Percentiles rank a stretch among this genome's conserved stretches.
Conservation (phyloP, 2,797 vertebrate species). For the Rhinichthys osculus region DNA sequence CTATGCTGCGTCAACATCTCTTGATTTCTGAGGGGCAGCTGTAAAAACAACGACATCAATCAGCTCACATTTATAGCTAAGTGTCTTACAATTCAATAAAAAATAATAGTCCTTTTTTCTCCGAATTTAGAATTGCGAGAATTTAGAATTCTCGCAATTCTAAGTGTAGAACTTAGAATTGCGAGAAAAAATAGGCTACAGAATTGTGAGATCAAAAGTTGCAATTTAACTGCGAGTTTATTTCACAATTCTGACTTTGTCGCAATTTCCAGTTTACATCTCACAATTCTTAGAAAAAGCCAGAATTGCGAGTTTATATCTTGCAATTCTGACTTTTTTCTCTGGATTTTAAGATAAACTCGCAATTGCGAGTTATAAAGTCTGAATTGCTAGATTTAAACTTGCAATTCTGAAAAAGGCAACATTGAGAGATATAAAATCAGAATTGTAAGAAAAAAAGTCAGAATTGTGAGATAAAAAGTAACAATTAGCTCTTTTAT, state of each 20-base stretch:
- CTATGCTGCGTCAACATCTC: not conserved
- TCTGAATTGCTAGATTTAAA: not conserved
- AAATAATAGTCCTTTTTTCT: not conserved
- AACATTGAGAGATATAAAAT: not conserved
- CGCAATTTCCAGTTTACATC: not conserved
- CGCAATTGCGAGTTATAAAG: not conserved
- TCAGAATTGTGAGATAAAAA: not conserved
- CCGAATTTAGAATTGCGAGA: no score
- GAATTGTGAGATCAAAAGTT: no score
- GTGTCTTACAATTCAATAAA: not conserved
- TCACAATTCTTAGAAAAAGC: no score
- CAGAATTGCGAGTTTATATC: no score
- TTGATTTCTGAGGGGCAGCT: conserved; percentile 28
- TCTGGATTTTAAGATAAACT: not conserved
- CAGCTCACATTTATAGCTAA: not conserved
- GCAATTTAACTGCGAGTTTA: no score
- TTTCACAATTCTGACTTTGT: no score
- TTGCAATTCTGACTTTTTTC: not conserved
- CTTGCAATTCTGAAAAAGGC: no score
- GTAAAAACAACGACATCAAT: conserved; percentile 5
- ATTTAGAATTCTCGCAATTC: no score
- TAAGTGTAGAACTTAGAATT: not conserved
- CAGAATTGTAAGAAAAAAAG: not conserved
- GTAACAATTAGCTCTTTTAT: not conserved
- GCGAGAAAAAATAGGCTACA: no score